Base-by-base conservation (phyloP, 2,113 vertebrate species). In the Hipposideros armiger region DNA sequence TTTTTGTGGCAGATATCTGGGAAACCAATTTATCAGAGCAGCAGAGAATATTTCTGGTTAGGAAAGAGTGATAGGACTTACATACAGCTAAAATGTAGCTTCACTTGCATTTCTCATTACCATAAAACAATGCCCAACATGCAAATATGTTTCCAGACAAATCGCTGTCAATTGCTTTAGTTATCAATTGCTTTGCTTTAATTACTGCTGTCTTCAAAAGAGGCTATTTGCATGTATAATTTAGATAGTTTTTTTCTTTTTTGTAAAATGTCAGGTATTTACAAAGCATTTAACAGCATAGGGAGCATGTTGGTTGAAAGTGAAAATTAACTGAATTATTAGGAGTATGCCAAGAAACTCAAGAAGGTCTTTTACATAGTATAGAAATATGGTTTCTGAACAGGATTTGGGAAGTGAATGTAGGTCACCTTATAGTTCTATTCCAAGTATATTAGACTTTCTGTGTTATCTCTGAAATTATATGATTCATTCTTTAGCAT, bases 71-170 rank as follows among this genome's bases (percentile, higher is more conserved):
- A 20, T 1, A 28, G 5, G 28, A 52, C 36, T 60, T 70, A 66
- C 6, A 70, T 22, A 45, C 11, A 40, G 4, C 36, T 96, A 87
- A 78, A 36, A 20, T 24, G 40, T n/a, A 81, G 0, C 19, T 95
- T 82, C 26, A 40, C 52, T 1, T 70, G 32, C 20, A 45, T 56
- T 56, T 42, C 1, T 42, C 30, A 76, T 94, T 87, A 36, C 7
- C 19, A 19, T n/a, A 54, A 87, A 64, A 50, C 28, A 85, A 40
- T 45, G 22, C 70, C 10, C n/a, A 77, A 32, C 14, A 17, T 32
- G 5, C 19, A 66, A 56, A 30, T 81, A 6, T 94, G 60, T 92
- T 97, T 95, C 4, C 22, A 90, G 91, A 54, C n/a, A 77, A 62
- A 60, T 76, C 6, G 52, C 30, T 97, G 2, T n/a, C 83, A 45